phyloP scores from a whole-genome alignment of 2,888 invertebrate species.

The Aleiodes alternator region DNA sequence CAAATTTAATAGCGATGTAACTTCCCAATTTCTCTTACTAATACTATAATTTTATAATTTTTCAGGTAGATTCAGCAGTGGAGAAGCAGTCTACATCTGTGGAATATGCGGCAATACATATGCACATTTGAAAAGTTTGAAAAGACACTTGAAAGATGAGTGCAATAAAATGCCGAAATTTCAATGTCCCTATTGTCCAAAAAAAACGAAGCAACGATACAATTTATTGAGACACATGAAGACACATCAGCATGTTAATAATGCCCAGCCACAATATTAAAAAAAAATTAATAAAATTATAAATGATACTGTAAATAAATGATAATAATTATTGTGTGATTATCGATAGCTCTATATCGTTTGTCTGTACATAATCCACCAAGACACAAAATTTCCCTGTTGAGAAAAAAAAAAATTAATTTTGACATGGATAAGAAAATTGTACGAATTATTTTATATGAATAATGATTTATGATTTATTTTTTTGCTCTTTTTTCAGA shows the following conservation, averaged over 20 bases:
- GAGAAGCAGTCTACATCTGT: conserved; percentile 60
- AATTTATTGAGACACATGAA: conserved; percentile 72
- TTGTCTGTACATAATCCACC: no score
- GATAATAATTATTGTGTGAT: background rate
- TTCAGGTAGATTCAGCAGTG: conserved; percentile 58
- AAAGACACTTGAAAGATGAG: conserved; percentile 68
- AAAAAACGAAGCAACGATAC: conserved; percentile 69
- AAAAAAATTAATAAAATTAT: conserved; percentile 3
- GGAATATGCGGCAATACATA: conserved; percentile 68
- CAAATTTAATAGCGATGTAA: no score
- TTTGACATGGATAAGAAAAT: no score
- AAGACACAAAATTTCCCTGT: no score
- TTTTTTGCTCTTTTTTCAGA: conserved; percentile 67
- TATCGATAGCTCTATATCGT: background rate
- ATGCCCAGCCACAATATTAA: background rate
- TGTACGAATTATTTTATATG: background rate
- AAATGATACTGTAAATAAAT: conserved; percentile 13
- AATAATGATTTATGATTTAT: conserved; percentile 38
- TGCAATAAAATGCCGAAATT: conserved; percentile 70
- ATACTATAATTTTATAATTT: conserved; percentile 61
- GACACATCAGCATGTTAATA: conserved; percentile 45
- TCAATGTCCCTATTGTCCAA: conserved; percentile 71
- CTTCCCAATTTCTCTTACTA: conserved; percentile 42
- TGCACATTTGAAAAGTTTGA: conserved; percentile 67
- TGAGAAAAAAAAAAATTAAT: no score